Base-by-base conservation (phyloP, 2,888 invertebrate genomes). In the Reticulitermes lucifugus region DNA sequence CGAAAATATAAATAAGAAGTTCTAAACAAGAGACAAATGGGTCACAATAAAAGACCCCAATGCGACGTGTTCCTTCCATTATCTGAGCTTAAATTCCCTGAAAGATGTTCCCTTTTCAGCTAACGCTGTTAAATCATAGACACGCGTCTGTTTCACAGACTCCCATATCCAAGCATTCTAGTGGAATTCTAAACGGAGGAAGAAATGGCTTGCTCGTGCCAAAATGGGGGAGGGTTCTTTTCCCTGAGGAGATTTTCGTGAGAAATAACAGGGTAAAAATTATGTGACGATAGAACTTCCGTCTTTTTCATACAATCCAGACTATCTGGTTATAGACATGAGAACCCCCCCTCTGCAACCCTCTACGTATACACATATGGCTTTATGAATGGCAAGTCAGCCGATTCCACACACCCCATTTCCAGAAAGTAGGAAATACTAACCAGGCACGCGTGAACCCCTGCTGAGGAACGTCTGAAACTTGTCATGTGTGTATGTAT, bases 251-350 rank as follows among this genome's bases (percentile, higher is more conserved):
- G 77, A 77, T 43, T 77, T 77, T 46, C 77, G n/a, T n/a, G 22
- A 10, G 41, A 77, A 46, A 2, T 73, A 73, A 18, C 70, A 70
- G 77, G 79, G 55, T 80, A 70, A 65, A 73, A 80, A 75, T 59
- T 51, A 86, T 60, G 80, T 84, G 86, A 84, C 79, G 84, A 84
- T 84, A 71, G 43, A 83, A 86, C 86, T 84, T 86, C 86, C 84
- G 86, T 84, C 73, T 55, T 65, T 83, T 83, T 71, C 80, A 85
- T 25, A 85, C 84, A 81, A 85, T 65, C 85, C 85, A 85, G 85
- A 85, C 85, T 73, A 80, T 25, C 80, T 85, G 81, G 60, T 35
- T 80, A 80, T 51, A 59, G 80, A 41, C 80, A 60, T 41, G 80
- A 25, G 41, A 81, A 81, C 65, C 80, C 60, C 59, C 77, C 51